Conservation (phyloP, 2,113 vertebrate species). For the Caranx melampygus region DNA sequence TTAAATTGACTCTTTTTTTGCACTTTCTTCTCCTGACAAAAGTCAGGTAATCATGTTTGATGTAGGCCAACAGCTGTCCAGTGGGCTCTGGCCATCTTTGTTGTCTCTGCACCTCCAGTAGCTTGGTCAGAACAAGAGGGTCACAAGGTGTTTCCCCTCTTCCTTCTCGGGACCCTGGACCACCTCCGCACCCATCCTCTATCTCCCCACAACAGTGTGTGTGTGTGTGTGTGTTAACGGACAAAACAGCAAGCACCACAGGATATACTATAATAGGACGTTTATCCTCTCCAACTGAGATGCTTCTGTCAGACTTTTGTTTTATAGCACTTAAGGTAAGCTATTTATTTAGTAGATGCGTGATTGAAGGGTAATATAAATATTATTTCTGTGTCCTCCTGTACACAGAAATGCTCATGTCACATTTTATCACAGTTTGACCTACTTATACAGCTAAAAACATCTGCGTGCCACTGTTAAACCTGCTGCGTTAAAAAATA, state of each 20-base stretch:
- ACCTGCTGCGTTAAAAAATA: too few species aligned
- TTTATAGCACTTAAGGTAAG: constrained; percentile 46
- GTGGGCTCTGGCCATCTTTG: constrained; percentile 38
- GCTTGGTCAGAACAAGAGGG: constrained; percentile 72
- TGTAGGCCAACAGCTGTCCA: constrained; percentile 28
- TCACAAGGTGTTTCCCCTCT: constrained; percentile 86
- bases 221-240: constrained; percentile 54
- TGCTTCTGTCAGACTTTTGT: constrained; percentile 61
- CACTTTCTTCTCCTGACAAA: too few species aligned
- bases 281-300: constrained; percentile 63
- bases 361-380: constrained; percentile 47
- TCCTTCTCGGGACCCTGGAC: constrained; percentile 55
- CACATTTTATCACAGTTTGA: too few species aligned
- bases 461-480: too few species aligned
- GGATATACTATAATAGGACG: constrained; percentile 77
- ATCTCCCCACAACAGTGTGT: constrained; percentile 36
- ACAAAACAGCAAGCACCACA: constrained; percentile 78
- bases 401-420: not conserved
- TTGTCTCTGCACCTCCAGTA: constrained; percentile 59
- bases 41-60: not conserved
- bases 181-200: constrained; percentile 70
- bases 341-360: constrained; percentile 53
- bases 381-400: constrained; percentile 1
- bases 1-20: too few species aligned
- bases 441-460: too few species aligned